Percentiles rank a stretch among this genome's conserved stretches.
Conservation (phyloP, 2,797 vertebrate genomes). For the Tokudaia tokunoshimensis region DNA sequence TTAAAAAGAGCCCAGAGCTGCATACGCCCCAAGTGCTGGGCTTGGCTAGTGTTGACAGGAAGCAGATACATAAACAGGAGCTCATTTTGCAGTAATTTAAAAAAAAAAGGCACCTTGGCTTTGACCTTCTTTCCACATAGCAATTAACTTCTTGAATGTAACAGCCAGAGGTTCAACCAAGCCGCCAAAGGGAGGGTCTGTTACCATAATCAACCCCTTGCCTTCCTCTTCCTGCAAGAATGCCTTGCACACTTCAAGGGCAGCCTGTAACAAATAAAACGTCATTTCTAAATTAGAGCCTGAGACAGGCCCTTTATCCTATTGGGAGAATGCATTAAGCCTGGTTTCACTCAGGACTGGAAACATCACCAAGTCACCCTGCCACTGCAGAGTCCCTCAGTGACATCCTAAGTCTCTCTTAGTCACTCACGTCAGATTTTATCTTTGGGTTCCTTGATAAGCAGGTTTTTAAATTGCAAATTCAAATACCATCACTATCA, state of each 20-base stretch:
- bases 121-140: conserved; percentile 89
- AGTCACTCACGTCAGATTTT: conserved; percentile 27
- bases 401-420: conserved; percentile 18
- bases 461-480: conserved; percentile 68
- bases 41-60: conserved; percentile 39
- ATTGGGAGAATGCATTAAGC: not conserved
- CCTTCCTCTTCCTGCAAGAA: conserved; percentile 91
- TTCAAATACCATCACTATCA: conserved; percentile 71
- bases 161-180: conserved; percentile 95
- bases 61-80: not conserved
- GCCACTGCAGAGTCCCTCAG: not conserved
- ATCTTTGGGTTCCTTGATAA: conserved; percentile 67
- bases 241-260: conserved; percentile 86
- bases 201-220: conserved; percentile 92
- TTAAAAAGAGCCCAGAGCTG: not conserved
- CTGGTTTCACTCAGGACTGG: not conserved
- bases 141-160: conserved; percentile 93
- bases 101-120: conserved; percentile 86
- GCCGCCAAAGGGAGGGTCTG: conserved; percentile 97
- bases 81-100: conserved; percentile 65
- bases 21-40: not conserved
- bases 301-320: not conserved
- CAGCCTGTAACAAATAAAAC: conserved; percentile 88
- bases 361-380: not conserved
- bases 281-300: conserved; percentile 54